Base-by-base conservation (phyloP, 2,888 invertebrate species). In the Margaritifera margaritifera region DNA sequence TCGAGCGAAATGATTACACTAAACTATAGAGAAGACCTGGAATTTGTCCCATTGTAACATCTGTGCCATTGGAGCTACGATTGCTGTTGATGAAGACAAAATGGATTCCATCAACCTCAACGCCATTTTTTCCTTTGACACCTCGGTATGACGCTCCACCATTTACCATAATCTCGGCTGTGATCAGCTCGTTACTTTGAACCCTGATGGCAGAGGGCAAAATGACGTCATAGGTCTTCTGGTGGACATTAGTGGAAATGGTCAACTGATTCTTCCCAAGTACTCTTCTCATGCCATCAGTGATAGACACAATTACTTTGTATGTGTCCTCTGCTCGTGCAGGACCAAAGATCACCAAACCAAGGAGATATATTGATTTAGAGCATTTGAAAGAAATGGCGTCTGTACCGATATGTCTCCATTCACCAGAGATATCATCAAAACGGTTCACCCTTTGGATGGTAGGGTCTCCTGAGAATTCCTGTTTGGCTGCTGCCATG, bases 81-180 rank as follows among this genome's bases (percentile, higher is more conserved):
- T 67, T 68, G 55, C 77, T 77, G 51, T 74, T 63, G 11, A 67
- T 57, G 58, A 77, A 77, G 53, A 72, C 68, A 56, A 77, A 77
- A 20, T 58, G 51, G 5, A 77, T 55, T 19, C 68, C 74, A 4
- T 69, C 71, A 19, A 62, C 55, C 0, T 54, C 54, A 3, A 74
- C 58, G 20, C 22, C 18, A 8, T 42, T 50, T 11, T 55, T 62
- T 11, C 77, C 77, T 25, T 68, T 65, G n/a, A 57, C 61, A 0
- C 77, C 77, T 24, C 65, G 67, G 42, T 62, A 27, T 4, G 71
- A 71, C n/a, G 77, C 65, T 56, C 56, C 50, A 19, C 72, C 71
- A 55, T 56, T 62, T n/a, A 72, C 65, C 15, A 20, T 42, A 6
- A 69, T 61, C 50, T 64, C 57, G 20, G 72, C 52, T 20, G 77